phyloP scores from a whole-genome alignment of 2,888 invertebrate genomes.

The Synanthedon vespiformis region DNA sequence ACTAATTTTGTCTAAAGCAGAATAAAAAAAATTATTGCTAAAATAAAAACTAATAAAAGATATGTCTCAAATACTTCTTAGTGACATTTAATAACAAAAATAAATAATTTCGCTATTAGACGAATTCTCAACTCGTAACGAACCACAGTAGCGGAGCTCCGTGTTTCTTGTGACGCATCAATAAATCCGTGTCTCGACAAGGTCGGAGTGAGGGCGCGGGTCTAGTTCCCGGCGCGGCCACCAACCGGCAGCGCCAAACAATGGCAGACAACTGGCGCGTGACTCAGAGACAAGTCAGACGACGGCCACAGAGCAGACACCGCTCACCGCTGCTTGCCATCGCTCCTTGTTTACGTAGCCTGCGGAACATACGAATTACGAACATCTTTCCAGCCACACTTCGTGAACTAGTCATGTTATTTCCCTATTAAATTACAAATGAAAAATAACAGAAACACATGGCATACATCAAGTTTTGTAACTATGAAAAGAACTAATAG shows the following conservation, averaged over 20 bases:
- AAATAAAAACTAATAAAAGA: too few species aligned
- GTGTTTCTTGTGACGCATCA: constrained; percentile 45
- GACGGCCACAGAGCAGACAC: constrained; percentile 1
- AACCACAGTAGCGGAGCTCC: not conserved
- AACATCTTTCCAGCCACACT: not conserved
- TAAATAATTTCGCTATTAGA: too few species aligned
- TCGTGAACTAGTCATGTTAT: too few species aligned
- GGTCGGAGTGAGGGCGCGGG: constrained; percentile 62
- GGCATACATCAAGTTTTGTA: too few species aligned
- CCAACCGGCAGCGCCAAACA: constrained; percentile 28
- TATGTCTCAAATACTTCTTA: too few species aligned
- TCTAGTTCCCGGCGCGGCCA: constrained; percentile 31
- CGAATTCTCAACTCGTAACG: too few species aligned
- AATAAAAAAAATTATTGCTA: too few species aligned
- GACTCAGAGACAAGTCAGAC: constrained; percentile 29
- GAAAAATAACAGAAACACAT: too few species aligned
- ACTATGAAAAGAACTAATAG: too few species aligned
- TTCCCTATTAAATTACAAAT: not conserved
- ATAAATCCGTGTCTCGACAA: constrained; percentile 65
- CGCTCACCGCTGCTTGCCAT: not conserved
- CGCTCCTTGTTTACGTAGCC: not conserved
- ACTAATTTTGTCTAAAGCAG: too few species aligned
- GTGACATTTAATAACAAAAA: too few species aligned
- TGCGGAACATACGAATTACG: constrained; percentile 1
- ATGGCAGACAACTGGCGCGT: constrained; percentile 39